Percentiles rank a stretch among this genome's conserved stretches.
phyloP scores from a whole-genome alignment of 2,888 invertebrate species.

The Danaus chrysippus region DNA sequence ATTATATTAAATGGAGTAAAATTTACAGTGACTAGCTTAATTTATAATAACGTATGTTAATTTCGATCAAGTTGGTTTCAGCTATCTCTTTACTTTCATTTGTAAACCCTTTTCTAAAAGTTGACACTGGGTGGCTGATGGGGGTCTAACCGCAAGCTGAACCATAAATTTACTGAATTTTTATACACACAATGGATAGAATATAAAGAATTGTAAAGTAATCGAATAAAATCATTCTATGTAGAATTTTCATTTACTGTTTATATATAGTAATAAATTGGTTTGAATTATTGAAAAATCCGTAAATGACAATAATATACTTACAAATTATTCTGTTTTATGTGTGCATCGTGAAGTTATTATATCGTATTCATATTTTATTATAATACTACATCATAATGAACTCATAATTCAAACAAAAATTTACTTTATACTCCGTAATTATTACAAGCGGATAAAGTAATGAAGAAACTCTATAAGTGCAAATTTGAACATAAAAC shows the following conservation, averaged over 20 bases:
- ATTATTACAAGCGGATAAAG: conserved; percentile 3
- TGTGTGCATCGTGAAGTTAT: too few relatives aligned
- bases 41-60: neutral
- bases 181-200: conserved; percentile 6
- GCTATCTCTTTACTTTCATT: conserved; percentile 4
- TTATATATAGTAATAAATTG: too few relatives aligned
- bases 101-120: conserved; percentile 26
- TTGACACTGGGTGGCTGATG: conserved; percentile 22
- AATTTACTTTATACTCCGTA: neutral
- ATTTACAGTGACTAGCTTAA: neutral
- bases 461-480: conserved; percentile 7
- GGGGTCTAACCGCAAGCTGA: conserved; percentile 12
- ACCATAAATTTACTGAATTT: conserved; percentile 14
- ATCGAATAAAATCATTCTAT: too few relatives aligned
- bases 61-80: conserved; percentile 9
- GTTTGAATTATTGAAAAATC: too few relatives aligned
- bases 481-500: conserved; percentile 10
- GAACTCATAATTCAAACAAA: neutral
- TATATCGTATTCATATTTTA: too few relatives aligned
- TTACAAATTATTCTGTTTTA: too few relatives aligned
- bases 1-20: too few relatives aligned
- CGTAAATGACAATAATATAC: too few relatives aligned
- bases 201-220: neutral
- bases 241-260: too few relatives aligned
- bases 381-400: neutral